phyloP scores from a whole-genome alignment of 1,140 invertebrate species.

The Oppia nitens region DNA sequence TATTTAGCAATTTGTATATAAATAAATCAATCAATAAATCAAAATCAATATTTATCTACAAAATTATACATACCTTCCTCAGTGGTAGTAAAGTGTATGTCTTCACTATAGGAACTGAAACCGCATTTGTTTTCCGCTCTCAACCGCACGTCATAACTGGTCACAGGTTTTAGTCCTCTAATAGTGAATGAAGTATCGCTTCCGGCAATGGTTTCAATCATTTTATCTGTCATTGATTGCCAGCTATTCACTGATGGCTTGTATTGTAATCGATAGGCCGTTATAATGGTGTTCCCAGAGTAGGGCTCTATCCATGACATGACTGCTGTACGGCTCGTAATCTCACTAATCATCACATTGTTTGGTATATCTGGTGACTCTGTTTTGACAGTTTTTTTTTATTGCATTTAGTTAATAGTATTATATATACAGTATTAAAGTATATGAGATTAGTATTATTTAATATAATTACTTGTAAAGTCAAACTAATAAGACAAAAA shows the following conservation, averaged over 20 bases:
- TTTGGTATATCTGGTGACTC: slow-evolving; percentile 29
- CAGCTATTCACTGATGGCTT: slow-evolving; percentile 33
- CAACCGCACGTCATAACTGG: slow-evolving; percentile 72
- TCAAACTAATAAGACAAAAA: too few species aligned
- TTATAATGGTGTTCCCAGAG: slow-evolving; percentile 56
- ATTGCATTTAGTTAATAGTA: too few species aligned
- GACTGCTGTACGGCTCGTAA: slow-evolving; percentile 39
- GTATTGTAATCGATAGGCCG: slow-evolving; percentile 60
- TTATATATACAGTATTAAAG: too few species aligned
- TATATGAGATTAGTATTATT: too few species aligned
- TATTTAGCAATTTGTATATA: too few species aligned
- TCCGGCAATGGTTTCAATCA: slow-evolving; percentile 14
- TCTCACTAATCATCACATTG: slow-evolving; percentile 24
- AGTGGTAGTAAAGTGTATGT: slow-evolving; percentile 61
- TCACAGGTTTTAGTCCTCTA: slow-evolving; percentile 61
- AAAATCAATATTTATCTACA: too few species aligned
- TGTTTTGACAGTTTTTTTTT: too few species aligned
- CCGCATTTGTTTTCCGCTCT: slow-evolving; percentile 49
- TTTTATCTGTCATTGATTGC: slow-evolving; percentile 1
- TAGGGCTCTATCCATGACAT: slow-evolving; percentile 54
- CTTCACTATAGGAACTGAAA: slow-evolving; percentile 63
- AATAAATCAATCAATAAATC: too few species aligned
- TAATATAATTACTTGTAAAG: too few species aligned
- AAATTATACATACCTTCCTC: slow-evolving; percentile 60
- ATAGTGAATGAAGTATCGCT: slow-evolving; percentile 27